Evolutionary conservation across 2,888 invertebrate genomes (phyloP), one percentile per base, ranked within the genome.

Genomic region (Dicycla oo): DNA sequence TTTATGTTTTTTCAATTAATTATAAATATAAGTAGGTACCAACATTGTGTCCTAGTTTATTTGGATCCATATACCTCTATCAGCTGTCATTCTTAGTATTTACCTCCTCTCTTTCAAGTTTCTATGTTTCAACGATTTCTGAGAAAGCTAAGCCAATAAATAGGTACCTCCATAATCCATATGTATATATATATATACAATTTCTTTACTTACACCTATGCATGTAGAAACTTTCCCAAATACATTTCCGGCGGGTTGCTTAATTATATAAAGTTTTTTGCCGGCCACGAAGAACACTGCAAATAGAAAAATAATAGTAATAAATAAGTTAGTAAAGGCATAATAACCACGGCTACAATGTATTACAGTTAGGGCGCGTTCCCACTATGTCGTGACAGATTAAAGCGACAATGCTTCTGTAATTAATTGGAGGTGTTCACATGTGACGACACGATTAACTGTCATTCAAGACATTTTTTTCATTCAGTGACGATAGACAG

Each of bases 231-330:
- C 98, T 89, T 97, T 96, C 5, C 98, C 97, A 30, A 99, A 95
- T 82, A 99, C 96, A 89, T 99, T 99, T 40, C 98, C 99, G 68
- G 97, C 96, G 0, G 99, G 98, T 57, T 98, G 97, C 83, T 97
- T 97, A 53, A 98, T 97, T 75, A 96, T 97, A 89, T 99, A 99
- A 82, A 97, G 84, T 1, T 96, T 96, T 88, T 97, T 98, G 5
- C 99, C 99, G 62, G 97, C 88, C 49, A 98, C 94, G 90, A 99
- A 99, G 78, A 99, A 96, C 23, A 98, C 98, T 98, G 94, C 74
- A 93, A 94, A 38, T 30, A 58, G n/a, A 60, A 73, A 20, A 56
- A 34, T 2, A 20, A 61, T 13, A 26, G 3, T 11, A 38, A 23
- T 11, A 15, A 30, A 2, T 34, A 5, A 23, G 8, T 30, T 30